Base-by-base conservation (phyloP, 2,888 invertebrate species). In the Lasioglossum zephyrum region DNA sequence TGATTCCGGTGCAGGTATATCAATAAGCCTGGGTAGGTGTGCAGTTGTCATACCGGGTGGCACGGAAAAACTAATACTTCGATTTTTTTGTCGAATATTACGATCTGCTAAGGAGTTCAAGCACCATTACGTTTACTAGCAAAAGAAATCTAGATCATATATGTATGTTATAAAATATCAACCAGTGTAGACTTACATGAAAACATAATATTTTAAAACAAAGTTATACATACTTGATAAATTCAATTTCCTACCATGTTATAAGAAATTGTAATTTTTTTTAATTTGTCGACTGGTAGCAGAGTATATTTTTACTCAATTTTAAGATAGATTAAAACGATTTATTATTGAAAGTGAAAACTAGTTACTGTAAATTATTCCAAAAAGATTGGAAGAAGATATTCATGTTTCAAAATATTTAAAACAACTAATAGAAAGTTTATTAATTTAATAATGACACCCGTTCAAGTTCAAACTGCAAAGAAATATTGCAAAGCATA, bases 1-100 rank as follows among this genome's bases (percentile, higher is more conserved):
- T 84, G 79, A 85, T 84, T 83, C 66, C 57, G 78, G 41, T 78
- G 72, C 76, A 83, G 79, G 84, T 79, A 83, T 85, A 83, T 85
- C 85, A 85, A 85, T 85, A 85, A 85, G 79, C 84, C 44, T 41
- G 36, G 16, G 78, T 82, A 66, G 41, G 22, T 72, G 53, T 76
- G 72, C 22, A 74, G 49, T 77, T 80, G 73, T 83, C 63, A 76
- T 83, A 76, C 72, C 36, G 84, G 84, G 82, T 84, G 77, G 31
- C 63, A 22, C 13, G 26, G 76, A 77, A 53, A 41, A n/a, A 70
- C 5, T n/a, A 69, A 18, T n/a, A 4, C 41, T n/a, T 70, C 13
- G 1, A 69, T 4, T 39, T 39, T 39, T 69, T 69, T 18, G 22
- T 39, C 9, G 22, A 36, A 39, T 4, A 39, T 36, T 69, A 36